Percentiles rank a stretch among this genome's conserved stretches.
Conservation (phyloP, 64 coral and sea anemone genomes). For the Platygyra sinensis region DNA sequence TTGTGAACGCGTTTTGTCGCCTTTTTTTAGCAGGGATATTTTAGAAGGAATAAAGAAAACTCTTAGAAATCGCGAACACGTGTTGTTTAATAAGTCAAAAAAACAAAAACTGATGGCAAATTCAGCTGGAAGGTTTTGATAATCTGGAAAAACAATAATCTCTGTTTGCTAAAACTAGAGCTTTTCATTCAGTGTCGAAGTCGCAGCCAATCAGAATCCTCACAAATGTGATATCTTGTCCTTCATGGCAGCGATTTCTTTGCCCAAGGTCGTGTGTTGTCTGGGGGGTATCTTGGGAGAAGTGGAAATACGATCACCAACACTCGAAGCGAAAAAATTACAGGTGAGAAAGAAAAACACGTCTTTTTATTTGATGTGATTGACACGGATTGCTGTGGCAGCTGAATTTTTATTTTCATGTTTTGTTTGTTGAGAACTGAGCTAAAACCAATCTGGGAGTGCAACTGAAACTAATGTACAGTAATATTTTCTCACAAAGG, state of each 20-base stretch:
- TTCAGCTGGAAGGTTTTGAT: slow-evolving; percentile 52
- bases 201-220: slow-evolving; percentile 73
- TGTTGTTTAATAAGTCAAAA: slow-evolving; percentile 23
- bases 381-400: neutral
- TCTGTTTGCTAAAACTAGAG: slow-evolving; percentile 91
- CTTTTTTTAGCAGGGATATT: neutral
- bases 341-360: neutral
- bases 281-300: slow-evolving; percentile 70
- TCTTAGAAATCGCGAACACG: slow-evolving; percentile 21
- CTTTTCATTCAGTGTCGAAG: slow-evolving; percentile 57
- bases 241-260: slow-evolving; percentile 75
- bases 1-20: neutral
- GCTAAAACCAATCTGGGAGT: neutral
- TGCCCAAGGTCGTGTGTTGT: slow-evolving; percentile 81
- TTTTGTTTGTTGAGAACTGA: neutral
- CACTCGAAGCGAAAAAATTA: neutral
- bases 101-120: slow-evolving; percentile 21
- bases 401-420: neutral
- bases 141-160: slow-evolving; percentile 96
- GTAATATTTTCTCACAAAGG: slow-evolving; percentile 6
- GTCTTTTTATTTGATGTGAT: neutral
- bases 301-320: neutral
- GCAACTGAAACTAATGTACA: neutral
- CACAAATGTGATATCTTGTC: slow-evolving; percentile 63
- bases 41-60: neutral